Conservation (phyloP, 2,113 vertebrate genomes). For the Pituophis catenifer region DNA sequence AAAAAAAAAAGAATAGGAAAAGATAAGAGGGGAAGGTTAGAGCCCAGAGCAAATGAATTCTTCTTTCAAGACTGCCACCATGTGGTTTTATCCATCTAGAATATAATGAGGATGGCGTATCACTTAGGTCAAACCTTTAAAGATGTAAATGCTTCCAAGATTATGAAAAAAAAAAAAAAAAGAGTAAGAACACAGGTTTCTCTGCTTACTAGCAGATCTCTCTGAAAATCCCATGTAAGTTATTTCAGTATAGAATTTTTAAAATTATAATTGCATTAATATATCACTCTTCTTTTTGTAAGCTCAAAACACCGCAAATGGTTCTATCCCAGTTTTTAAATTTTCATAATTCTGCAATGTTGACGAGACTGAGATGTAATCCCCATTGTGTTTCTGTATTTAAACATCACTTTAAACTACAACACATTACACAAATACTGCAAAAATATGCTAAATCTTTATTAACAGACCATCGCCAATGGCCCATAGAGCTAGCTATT, state of each 20-base stretch:
- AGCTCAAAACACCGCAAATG: background rate
- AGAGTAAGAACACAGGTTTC: background rate
- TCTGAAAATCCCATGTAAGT: background rate
- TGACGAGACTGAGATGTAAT: background rate
- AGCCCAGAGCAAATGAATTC: background rate
- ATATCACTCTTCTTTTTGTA: background rate
- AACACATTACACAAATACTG: background rate
- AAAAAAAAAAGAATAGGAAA: background rate
- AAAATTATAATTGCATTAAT: background rate
- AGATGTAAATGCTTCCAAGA: background rate
- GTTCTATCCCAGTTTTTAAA: background rate
- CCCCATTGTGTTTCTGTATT: background rate
- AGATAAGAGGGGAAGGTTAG: background rate
- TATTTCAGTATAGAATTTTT: background rate
- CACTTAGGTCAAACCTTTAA: fast-evolving
- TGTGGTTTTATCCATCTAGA: background rate
- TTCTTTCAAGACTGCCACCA: conserved; percentile 11
- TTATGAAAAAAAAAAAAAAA: background rate
- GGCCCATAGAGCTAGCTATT: background rate
- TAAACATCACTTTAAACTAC: background rate
- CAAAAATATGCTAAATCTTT: background rate
- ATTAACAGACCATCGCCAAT: background rate
- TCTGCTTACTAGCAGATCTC: background rate
- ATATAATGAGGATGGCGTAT: background rate
- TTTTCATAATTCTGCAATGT: background rate